These are phyloP conservation scores for Rousettus leschenaultii DNA, from an alignment of 2,113 vertebrate genomes.

Conservation along the genomic window DNA sequence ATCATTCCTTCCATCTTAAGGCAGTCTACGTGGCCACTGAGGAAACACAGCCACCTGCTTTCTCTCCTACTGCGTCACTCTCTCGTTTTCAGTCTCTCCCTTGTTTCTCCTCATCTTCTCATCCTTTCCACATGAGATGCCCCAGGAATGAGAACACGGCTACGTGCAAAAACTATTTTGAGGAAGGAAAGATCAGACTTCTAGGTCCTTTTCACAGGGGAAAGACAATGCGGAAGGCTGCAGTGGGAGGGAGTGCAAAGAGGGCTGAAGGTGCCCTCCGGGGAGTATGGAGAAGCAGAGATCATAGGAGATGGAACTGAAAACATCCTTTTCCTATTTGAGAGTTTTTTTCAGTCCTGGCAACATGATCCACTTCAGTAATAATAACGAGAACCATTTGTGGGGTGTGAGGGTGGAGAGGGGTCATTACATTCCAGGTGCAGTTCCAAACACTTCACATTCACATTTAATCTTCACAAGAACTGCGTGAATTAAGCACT, in stretches of 20 bases:
- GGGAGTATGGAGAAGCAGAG: neutral
- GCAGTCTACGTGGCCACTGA: neutral
- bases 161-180: neutral
- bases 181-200: neutral
- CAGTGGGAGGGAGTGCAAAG: neutral
- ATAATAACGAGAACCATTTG: neutral
- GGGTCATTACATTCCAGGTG: neutral
- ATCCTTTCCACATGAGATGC: neutral
- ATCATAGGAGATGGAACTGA: neutral
- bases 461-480: neutral
- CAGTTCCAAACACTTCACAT: neutral
- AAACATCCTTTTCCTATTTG: neutral
- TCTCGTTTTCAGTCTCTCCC: neutral
- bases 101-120: neutral
- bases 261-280: neutral
- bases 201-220: neutral
- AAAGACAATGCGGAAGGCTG: neutral
- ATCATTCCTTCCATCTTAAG: neutral
- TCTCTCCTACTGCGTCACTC: fast-evolving
- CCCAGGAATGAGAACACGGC: neutral
- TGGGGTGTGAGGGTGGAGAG: neutral
- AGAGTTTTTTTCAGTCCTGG: neutral
- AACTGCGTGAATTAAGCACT: neutral
- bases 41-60: neutral
- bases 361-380: neutral